Evolutionary conservation across 2,888 invertebrate genomes (phyloP).

Genomic region (Drosophila acutilabella): DNA sequence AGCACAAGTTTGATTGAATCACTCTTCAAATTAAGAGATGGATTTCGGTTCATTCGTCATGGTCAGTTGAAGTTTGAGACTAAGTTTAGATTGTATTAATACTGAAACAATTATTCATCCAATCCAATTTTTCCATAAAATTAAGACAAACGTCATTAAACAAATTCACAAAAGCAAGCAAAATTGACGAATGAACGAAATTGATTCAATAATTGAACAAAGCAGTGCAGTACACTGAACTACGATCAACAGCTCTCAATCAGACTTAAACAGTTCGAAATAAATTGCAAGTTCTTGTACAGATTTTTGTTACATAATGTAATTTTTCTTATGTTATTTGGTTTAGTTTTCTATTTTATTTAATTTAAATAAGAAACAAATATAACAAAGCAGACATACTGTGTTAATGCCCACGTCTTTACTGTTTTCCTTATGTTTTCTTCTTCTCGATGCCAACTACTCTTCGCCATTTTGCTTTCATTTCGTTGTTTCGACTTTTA

Average conservation of each 20-base stretch:
- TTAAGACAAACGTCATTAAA: no score
- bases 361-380: conserved; percentile 1
- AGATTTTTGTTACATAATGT: conserved; percentile 35
- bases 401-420: conserved; percentile 52
- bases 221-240: no score
- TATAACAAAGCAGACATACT: conserved; percentile 27
- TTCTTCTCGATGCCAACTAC: conserved; percentile 59
- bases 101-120: no score
- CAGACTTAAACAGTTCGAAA: background rate
- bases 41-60: no score
- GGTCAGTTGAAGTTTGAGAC: no score
- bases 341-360: background rate
- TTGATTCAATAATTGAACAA: no score
- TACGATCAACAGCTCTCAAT: no score
- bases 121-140: no score
- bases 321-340: background rate
- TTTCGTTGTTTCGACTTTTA: conserved; percentile 61
- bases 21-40: no score
- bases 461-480: conserved; percentile 65
- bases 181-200: no score
- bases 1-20: background rate
- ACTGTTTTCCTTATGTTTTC: conserved; percentile 52
- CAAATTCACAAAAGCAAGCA: no score
- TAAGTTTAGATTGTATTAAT: no score
- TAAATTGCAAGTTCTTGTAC: conserved; percentile 36